These are phyloP conservation scores for Puma concolor DNA, from an alignment of 2,113 vertebrate species.

Conservation along the genomic window DNA sequence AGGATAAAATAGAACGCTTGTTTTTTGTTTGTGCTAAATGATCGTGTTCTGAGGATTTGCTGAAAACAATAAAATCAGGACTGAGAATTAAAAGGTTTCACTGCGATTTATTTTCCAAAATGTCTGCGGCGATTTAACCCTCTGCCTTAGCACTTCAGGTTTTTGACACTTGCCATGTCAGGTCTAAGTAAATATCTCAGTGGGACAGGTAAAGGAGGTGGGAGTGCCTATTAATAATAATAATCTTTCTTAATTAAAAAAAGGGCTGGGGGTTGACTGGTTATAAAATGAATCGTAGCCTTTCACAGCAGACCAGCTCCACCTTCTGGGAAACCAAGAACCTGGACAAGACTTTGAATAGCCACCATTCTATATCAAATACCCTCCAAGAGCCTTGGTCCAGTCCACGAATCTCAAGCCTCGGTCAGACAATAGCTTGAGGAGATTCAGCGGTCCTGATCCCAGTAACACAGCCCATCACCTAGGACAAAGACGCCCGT, in stretches of 20 bases:
- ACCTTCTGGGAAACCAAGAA: constrained; percentile 62
- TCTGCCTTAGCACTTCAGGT: neutral
- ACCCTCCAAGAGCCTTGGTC: neutral
- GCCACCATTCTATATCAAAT: neutral
- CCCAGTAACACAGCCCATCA: constrained; percentile 21
- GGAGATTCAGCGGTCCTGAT: neutral
- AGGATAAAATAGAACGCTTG: neutral
- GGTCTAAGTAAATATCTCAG: neutral
- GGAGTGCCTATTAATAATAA: neutral
- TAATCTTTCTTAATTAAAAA: neutral
- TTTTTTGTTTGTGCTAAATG: constrained; percentile 4
- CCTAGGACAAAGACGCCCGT: constrained; percentile 63
- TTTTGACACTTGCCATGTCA: neutral
- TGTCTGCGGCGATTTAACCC: constrained; percentile 45
- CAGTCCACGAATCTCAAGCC: neutral
- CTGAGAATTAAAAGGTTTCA: constrained; percentile 52
- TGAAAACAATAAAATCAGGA: constrained; percentile 49
- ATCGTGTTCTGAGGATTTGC: neutral
- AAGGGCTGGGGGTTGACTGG: neutral
- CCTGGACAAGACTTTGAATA: neutral
- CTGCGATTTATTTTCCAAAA: constrained; percentile 58
- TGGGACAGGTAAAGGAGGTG: neutral
- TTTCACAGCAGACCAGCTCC: constrained; percentile 61
- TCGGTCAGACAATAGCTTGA: constrained; percentile 51
- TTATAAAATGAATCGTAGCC: neutral